A percentile compares a stretch with the other conserved stretches of the same genome.
These are phyloP conservation scores for Zootoca vivipara DNA, from an alignment of 2,113 vertebrate genomes.

Conservation along the genomic window DNA sequence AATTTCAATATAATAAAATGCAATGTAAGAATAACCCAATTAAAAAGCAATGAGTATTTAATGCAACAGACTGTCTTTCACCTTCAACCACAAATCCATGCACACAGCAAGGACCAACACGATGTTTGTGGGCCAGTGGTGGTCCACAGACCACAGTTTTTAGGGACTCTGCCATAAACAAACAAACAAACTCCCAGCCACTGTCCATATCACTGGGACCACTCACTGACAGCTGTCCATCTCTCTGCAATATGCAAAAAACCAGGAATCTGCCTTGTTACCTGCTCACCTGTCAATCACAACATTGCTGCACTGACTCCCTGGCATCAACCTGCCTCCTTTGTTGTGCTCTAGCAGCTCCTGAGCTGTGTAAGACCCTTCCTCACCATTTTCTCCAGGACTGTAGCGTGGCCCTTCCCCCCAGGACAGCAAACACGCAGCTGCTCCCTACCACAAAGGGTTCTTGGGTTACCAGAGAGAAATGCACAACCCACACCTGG, in stretches of 20 bases:
- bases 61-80: too few relatives aligned
- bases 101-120: too few relatives aligned
- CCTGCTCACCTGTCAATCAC: not conserved
- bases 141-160: too few relatives aligned
- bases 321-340: not conserved
- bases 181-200: not conserved
- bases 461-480: not conserved
- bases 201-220: not conserved
- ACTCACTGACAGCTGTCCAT: not conserved
- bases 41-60: too few relatives aligned
- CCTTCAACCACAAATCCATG: too few relatives aligned
- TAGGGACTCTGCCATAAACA: too few relatives aligned
- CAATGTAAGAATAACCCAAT: too few relatives aligned
- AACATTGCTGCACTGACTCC: not conserved
- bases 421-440: fast-evolving
- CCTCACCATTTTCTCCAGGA: too few relatives aligned
- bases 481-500: not conserved
- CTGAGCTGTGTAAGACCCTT: not conserved
- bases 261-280: not conserved
- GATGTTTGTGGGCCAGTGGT: too few relatives aligned
- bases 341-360: not conserved
- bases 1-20: too few relatives aligned
- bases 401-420: fast-evolving
- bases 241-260: not conserved
- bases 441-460: not conserved